These are phyloP conservation scores for Dromas ardeola DNA, from an alignment of 2,113 vertebrate genomes.

Conservation along the genomic window DNA sequence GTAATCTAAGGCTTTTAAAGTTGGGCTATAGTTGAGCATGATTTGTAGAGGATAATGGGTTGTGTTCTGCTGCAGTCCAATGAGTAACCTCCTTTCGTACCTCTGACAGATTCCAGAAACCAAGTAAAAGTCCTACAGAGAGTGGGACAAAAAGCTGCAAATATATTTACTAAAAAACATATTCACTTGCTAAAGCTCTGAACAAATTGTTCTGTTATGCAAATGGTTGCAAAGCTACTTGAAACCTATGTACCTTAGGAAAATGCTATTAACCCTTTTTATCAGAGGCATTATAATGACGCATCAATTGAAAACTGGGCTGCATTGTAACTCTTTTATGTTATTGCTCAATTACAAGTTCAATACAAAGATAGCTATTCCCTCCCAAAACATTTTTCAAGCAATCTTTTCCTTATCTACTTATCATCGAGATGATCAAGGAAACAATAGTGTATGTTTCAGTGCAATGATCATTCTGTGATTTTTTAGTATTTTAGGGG, in stretches of 20 bases:
- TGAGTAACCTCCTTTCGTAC: not conserved
- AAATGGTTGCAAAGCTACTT: not conserved
- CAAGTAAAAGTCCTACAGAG: not conserved
- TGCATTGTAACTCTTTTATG: not conserved
- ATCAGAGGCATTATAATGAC: not conserved
- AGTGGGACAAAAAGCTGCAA: not conserved
- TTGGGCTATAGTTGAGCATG: accelerated
- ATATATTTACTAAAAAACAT: not conserved
- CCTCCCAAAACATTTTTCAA: not conserved
- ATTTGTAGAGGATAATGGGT: not conserved
- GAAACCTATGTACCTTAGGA: not conserved
- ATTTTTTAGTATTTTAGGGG: not conserved
- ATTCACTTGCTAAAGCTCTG: not conserved
- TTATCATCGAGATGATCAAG: not conserved
- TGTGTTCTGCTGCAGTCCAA: not conserved
- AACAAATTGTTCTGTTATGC: not conserved
- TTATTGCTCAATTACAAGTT: not conserved
- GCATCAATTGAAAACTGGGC: not conserved
- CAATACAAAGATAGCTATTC: not conserved
- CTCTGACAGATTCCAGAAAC: not conserved
- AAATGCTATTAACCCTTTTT: not conserved
- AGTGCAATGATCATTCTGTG: not conserved
- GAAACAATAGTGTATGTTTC: not conserved
- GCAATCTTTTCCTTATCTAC: not conserved
- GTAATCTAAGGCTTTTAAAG: not conserved